Evolutionary conservation across 1,140 invertebrate genomes (phyloP).

Genomic region (Epicauta chinensis): DNA sequence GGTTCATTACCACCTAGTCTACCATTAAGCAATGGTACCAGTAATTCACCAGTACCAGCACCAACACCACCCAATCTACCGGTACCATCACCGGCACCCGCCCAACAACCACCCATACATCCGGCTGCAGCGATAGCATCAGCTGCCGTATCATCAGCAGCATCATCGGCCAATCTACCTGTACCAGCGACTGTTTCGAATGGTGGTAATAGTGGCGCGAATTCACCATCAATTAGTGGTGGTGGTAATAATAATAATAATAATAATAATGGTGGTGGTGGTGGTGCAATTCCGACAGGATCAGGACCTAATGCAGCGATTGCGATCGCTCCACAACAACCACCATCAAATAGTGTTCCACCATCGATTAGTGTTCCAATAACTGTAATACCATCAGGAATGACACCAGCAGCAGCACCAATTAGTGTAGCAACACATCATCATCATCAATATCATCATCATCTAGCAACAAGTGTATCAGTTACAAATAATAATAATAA

Average conservation of each 20-base stretch:
- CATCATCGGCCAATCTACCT: slow-evolving; percentile 28
- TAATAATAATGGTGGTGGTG: too few species aligned
- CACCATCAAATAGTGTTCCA: slow-evolving; percentile 22
- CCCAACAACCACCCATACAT: slow-evolving; percentile 44
- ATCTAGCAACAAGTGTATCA: slow-evolving; percentile 25
- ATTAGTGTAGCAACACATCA: slow-evolving; percentile 20
- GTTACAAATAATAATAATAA: too few species aligned
- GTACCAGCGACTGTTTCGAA: slow-evolving; percentile 2
- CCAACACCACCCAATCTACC: slow-evolving; percentile 44
- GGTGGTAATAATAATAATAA: too few species aligned
- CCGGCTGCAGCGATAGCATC: slow-evolving; percentile 27
- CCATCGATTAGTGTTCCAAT: slow-evolving; percentile 18
- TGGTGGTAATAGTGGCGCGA: not conserved
- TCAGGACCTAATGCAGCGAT: not conserved
- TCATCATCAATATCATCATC: slow-evolving; percentile 23
- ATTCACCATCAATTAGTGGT: too few species aligned
- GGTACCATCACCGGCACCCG: slow-evolving; percentile 47
- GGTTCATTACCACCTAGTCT: slow-evolving; percentile 43
- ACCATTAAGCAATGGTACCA: slow-evolving; percentile 36
- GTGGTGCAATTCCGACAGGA: too few species aligned
- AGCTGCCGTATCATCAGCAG: slow-evolving; percentile 33
- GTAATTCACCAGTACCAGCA: slow-evolving; percentile 37
- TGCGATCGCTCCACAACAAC: slow-evolving; percentile 15
- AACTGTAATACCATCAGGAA: slow-evolving; percentile 9
- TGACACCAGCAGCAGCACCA: slow-evolving; percentile 14